A percentile compares a stretch with the other conserved stretches of the same genome.
These are phyloP conservation scores for Tragelaphus oryx DNA, from an alignment of 2,797 vertebrate genomes.

Conservation along the genomic window DNA sequence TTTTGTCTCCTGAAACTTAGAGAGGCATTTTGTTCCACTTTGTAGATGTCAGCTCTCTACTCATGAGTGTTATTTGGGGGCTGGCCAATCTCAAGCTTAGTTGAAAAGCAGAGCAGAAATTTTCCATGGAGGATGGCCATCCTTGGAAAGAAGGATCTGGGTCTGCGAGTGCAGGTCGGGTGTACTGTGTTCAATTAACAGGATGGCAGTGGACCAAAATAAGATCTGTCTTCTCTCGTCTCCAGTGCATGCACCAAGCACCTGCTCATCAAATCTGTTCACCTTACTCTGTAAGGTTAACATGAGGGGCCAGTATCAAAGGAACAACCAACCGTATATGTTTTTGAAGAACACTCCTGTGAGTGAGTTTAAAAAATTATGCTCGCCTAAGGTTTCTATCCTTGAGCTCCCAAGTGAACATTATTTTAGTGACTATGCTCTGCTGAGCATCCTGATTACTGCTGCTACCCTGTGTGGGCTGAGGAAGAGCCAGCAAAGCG, in stretches of 20 bases:
- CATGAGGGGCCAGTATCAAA: neutral
- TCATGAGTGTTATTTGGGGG: neutral
- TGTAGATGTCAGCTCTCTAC: neutral
- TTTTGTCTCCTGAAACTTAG: neutral
- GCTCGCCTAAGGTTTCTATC: neutral
- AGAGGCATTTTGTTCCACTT: neutral
- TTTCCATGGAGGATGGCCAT: neutral
- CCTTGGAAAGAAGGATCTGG: neutral
- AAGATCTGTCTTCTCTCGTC: neutral
- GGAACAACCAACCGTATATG: neutral
- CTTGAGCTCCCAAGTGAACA: neutral
- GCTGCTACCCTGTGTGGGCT: neutral
- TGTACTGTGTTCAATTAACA: neutral
- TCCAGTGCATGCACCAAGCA: neutral
- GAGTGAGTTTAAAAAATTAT: neutral
- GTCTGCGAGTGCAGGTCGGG: neutral
- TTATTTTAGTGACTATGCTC: neutral
- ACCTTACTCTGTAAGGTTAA: neutral
- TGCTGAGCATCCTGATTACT: neutral
- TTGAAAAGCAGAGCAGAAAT: neutral
- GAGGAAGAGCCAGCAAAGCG: neutral
- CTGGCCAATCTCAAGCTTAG: neutral
- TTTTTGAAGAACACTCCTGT: neutral
- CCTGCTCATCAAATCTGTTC: slow-evolving; percentile 39
- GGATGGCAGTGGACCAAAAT: neutral